A percentile compares a stretch with the other conserved stretches of the same genome.
phyloP scores from a whole-genome alignment of 2,797 vertebrate species.

The Lagorchestes hirsutus region DNA sequence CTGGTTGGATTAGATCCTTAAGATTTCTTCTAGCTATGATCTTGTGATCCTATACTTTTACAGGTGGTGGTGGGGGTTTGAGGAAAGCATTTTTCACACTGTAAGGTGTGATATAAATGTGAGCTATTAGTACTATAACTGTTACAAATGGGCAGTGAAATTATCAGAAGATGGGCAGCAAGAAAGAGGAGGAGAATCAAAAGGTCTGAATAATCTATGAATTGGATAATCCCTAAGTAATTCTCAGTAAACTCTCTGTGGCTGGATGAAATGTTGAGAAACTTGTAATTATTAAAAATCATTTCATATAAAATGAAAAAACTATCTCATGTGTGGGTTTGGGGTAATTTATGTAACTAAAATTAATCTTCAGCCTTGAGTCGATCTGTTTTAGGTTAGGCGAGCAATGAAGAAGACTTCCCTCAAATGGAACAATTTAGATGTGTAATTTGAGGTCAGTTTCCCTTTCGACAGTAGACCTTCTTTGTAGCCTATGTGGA shows the following conservation, averaged over 20 bases:
- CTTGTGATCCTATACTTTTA: not conserved
- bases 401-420: slow-evolving; percentile 44
- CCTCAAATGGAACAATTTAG: slow-evolving; percentile 59
- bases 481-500: slow-evolving; percentile 45
- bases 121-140: not conserved
- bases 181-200: not conserved
- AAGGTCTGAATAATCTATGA: not conserved
- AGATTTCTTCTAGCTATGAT: not conserved
- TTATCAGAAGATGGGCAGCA: not conserved
- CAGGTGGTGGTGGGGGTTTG: not conserved
- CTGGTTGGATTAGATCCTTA: not conserved
- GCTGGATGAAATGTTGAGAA: slow-evolving; percentile 51
- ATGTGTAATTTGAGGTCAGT: slow-evolving; percentile 66
- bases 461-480: slow-evolving; percentile 60
- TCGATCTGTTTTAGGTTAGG: not conserved
- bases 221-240: slow-evolving; percentile 24
- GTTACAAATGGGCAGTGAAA: not conserved
- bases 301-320: slow-evolving; percentile 54
- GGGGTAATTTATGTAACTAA: slow-evolving; percentile 51
- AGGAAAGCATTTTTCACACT: not conserved
- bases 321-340: not conserved
- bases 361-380: not conserved
- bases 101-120: not conserved
- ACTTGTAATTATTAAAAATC: slow-evolving; percentile 52
- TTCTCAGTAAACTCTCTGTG: slow-evolving; percentile 43